Evolutionary conservation across 2,113 vertebrate genomes (phyloP).

Genomic region (Ivindomyrus marchei): DNA sequence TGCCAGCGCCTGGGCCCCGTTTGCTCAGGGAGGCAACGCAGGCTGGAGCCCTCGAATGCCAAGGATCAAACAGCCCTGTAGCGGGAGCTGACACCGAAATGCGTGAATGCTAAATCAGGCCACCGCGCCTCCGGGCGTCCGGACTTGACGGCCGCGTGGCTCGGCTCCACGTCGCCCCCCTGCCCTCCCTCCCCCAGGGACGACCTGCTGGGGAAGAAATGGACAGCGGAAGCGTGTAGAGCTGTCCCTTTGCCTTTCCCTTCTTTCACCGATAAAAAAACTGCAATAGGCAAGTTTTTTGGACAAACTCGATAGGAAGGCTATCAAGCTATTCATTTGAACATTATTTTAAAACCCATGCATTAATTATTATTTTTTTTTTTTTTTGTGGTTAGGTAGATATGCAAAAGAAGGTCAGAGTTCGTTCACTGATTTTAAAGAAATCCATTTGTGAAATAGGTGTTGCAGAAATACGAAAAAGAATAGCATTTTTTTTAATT

Average conservation of each 20-base stretch:
- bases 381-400: neutral
- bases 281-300: neutral
- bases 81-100: neutral
- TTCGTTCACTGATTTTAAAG: neutral
- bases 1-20: neutral
- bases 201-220: slow-evolving; percentile 56
- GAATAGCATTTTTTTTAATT: neutral
- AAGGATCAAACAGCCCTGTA: slow-evolving; percentile 27
- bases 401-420: neutral
- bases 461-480: neutral
- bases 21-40: neutral
- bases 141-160: slow-evolving; percentile 43
- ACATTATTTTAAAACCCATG: neutral
- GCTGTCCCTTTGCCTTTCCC: slow-evolving; percentile 40
- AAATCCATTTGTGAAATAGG: neutral
- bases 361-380: neutral
- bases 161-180: slow-evolving; percentile 24
- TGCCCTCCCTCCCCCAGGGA: slow-evolving; percentile 1
- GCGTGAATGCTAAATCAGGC: neutral
- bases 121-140: slow-evolving; percentile 26
- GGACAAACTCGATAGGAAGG: neutral
- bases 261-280: neutral
- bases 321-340: neutral
- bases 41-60: slow-evolving; percentile 41
- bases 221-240: slow-evolving; percentile 61